Conservation (phyloP, 2,888 invertebrate species). For the Tetheella fluctuosa region DNA sequence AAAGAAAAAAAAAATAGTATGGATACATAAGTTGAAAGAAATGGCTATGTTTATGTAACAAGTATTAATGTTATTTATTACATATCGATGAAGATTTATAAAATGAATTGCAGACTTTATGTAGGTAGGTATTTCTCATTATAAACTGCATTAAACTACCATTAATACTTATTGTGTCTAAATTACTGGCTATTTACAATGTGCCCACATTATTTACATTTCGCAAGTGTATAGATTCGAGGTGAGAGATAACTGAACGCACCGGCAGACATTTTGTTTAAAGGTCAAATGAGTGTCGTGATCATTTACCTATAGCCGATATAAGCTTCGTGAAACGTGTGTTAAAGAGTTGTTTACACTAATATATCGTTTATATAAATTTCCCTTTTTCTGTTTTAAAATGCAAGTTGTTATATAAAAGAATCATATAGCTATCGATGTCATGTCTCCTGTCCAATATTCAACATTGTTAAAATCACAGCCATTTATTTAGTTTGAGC, state of each 20-base stretch:
- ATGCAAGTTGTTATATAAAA: neutral
- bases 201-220: neutral
- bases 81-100: too few relatives aligned
- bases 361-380: neutral
- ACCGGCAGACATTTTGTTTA: neutral
- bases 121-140: too few relatives aligned
- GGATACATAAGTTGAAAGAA: too few relatives aligned
- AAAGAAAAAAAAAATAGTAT: too few relatives aligned
- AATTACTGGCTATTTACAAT: neutral
- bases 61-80: too few relatives aligned
- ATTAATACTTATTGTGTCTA: neutral
- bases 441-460: too few relatives aligned
- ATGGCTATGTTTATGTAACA: too few relatives aligned
- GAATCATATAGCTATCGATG: too few relatives aligned
- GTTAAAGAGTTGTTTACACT: neutral
- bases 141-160: neutral
- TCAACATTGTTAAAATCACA: too few relatives aligned
- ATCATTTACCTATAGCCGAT: neutral
- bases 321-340: neutral
- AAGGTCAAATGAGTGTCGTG: constrained; percentile 2
- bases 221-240: constrained; percentile 7
- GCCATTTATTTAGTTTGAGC: too few relatives aligned
- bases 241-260: neutral
- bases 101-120: too few relatives aligned
- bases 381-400: neutral